Evolutionary conservation across 2,888 invertebrate genomes (phyloP), one percentile per base, ranked within the genome.

Genomic region (Noctuana brunneofusca): DNA sequence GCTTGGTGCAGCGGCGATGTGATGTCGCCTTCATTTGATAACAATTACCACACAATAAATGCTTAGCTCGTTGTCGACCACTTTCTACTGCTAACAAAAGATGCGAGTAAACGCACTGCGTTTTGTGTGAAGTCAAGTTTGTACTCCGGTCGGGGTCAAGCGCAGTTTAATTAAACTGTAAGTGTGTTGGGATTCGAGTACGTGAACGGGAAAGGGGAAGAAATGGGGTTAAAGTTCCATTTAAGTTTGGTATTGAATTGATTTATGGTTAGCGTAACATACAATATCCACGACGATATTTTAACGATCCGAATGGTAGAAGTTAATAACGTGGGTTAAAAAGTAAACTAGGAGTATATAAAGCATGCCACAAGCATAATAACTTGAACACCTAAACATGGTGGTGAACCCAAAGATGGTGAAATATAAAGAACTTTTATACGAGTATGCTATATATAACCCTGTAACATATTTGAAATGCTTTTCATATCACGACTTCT

Each of bases 1-100:
- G 0, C 6, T 1, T 16, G 6, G 14, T 8, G 16, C 38, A 12
- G 14, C 35, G 16, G 18, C 24, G n/a, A 41, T 24, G 50, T 41
- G 27, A 20, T 50, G 32, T 35, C 38, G 38, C 50, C 50, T 22
- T 27, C 38, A 38, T 24, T 41, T n/a, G 9, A 43, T 43, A 52
- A 58, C 58, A 58, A 52, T 58, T 52, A 58, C 50, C 58, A 58
- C 20, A 52, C 58, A 58, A 58, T 50, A 58, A 52, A 48, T 41
- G 41, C 41, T 58, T 50, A 58, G 58, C 59, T 30, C 14, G 59
- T 46, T 52, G 30, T 9, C 43, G 59, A 32, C 52, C 53, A 46
- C 59, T 53, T 59, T 59, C 59, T 59, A 59, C 52, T 14, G 43
- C n/a, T 27, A 59, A 59, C 59, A 59, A 59, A 53, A 43, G 59